Conservation (phyloP, 1,140 invertebrate species). For the Callitettix versicolor region DNA sequence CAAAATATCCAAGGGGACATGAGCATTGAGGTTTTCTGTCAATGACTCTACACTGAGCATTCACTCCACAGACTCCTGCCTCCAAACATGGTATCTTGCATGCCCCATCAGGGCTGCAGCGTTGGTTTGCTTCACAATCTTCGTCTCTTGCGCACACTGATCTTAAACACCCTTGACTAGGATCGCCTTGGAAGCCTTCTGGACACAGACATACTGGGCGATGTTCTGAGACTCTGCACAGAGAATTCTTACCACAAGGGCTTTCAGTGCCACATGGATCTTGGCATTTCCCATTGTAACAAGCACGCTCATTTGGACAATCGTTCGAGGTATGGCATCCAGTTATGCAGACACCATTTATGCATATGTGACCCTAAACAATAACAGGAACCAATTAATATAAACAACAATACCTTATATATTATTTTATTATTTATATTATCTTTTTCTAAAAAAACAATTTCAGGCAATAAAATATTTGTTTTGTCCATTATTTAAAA, state of each 20-base stretch:
- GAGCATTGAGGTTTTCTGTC: slow-evolving; percentile 65
- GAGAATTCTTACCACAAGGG: slow-evolving; percentile 61
- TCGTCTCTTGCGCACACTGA: slow-evolving; percentile 59
- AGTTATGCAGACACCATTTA: slow-evolving; percentile 47
- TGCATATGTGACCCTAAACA: slow-evolving; percentile 48
- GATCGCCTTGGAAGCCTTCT: slow-evolving; percentile 52
- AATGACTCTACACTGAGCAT: slow-evolving; percentile 75
- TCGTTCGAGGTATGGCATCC: slow-evolving; percentile 73
- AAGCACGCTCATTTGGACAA: slow-evolving; percentile 64
- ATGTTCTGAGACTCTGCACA: slow-evolving; percentile 64
- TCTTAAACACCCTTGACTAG: slow-evolving; percentile 23
- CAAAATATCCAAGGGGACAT: slow-evolving; percentile 74
- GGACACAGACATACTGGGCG: slow-evolving; percentile 75
- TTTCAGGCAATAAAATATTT: no score
- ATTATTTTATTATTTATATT: neutral
- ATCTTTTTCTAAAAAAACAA: slow-evolving; percentile 5
- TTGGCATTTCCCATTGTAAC: slow-evolving; percentile 57
- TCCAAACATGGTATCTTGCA: slow-evolving; percentile 77
- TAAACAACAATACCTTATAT: neutral
- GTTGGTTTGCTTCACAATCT: slow-evolving; percentile 69
- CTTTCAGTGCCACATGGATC: slow-evolving; percentile 55
- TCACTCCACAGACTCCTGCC: slow-evolving; percentile 62
- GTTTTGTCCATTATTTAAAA: no score
- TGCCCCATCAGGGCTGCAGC: slow-evolving; percentile 55
- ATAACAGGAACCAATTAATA: slow-evolving; percentile 15